Conservation (phyloP, 2,113 vertebrate species). For the Phalacrocorax brasilianus region DNA sequence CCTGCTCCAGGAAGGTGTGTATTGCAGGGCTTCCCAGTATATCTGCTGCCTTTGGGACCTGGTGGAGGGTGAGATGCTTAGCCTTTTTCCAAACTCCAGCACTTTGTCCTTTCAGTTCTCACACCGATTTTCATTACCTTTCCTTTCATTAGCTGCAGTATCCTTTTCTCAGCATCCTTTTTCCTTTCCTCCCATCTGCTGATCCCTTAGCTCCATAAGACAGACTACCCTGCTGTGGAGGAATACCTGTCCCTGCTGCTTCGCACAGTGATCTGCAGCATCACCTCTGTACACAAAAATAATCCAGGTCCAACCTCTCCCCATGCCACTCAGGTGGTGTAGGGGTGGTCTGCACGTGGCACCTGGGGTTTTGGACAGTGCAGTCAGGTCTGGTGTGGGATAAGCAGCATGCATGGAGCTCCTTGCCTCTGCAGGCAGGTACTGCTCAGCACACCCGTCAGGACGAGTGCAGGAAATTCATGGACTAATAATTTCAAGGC, state of each 20-base stretch:
- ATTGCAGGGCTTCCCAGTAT: neutral
- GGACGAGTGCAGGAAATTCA: neutral
- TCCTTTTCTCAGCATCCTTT: neutral
- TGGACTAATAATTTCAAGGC: neutral
- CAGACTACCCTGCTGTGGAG: accelerated
- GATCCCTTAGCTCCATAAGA: neutral
- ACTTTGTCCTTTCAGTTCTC: neutral
- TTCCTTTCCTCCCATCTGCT: neutral
- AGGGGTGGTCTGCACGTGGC: neutral
- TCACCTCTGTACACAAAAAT: neutral
- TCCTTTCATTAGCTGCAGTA: neutral
- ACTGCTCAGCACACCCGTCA: accelerated
- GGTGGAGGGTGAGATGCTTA: neutral
- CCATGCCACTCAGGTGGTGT: accelerated
- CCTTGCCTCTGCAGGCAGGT: neutral
- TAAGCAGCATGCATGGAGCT: accelerated
- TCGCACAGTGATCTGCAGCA: neutral
- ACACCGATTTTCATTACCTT: neutral
- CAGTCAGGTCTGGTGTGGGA: neutral
- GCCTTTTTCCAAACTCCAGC: neutral
- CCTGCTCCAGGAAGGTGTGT: neutral
- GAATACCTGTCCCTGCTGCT: neutral
- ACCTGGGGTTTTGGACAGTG: neutral
- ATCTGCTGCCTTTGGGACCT: neutral
- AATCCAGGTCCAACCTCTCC: neutral